Evolutionary conservation across 2,888 invertebrate genomes (phyloP).

Genomic region (Lasioglossum zephyrum): DNA sequence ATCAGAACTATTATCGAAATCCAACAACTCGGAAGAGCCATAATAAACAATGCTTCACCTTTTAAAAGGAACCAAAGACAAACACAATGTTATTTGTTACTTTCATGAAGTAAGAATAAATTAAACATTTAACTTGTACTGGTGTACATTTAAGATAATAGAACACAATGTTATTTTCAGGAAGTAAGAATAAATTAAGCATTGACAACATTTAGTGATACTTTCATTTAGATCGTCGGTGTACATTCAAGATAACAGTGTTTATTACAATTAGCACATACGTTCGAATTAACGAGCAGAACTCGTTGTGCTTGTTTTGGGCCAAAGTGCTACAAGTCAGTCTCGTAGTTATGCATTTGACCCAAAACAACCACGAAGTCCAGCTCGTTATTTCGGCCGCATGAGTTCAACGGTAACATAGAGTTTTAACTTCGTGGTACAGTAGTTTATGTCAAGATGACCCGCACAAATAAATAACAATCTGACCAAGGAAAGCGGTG

Average conservation of each 20-base stretch:
- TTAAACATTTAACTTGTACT: no score
- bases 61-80: no score
- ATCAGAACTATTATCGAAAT: no score
- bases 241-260: background rate
- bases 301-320: background rate
- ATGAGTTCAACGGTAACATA: background rate
- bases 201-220: no score
- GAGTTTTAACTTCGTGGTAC: background rate
- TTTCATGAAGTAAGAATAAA: no score
- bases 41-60: no score
- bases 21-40: no score
- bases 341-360: background rate
- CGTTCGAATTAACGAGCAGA: background rate
- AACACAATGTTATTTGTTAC: no score
- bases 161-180: no score
- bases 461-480: background rate
- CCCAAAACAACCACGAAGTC: background rate
- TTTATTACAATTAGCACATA: background rate
- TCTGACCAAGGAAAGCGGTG: background rate
- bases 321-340: background rate
- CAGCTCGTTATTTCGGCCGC: background rate
- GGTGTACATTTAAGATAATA: no score
- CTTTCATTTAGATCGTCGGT: background rate
- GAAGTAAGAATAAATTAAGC: no score
- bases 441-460: background rate